Evolutionary conservation across 2,113 vertebrate species (phyloP).

Genomic region (Gavialis gangeticus): DNA sequence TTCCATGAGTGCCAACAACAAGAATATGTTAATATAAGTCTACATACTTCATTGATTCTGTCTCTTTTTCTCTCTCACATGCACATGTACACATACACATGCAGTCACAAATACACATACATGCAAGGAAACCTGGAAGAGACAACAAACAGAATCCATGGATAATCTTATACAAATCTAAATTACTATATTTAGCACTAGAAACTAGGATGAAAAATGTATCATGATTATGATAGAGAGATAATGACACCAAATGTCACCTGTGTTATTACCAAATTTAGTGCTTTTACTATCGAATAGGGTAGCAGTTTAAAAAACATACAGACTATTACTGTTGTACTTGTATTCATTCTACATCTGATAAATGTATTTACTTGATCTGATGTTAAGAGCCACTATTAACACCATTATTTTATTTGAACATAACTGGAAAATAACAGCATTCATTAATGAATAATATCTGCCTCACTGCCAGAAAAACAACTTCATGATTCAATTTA

Average conservation of each 20-base stretch:
- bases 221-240: not conserved
- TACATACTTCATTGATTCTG: not conserved
- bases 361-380: fast-evolving
- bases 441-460: not conserved
- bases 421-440: not conserved
- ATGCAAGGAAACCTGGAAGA: not conserved
- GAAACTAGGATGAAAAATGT: not conserved
- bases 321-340: not conserved
- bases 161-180: not conserved
- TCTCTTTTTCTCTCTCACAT: not conserved
- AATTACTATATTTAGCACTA: not conserved
- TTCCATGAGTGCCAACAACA: not conserved
- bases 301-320: not conserved
- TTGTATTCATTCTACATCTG: not conserved
- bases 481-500: not conserved
- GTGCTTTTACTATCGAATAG: fast-evolving
- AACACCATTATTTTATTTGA: not conserved
- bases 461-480: not conserved
- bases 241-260: not conserved
- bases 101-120: fast-evolving
- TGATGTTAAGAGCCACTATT: not conserved
- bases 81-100: fast-evolving
- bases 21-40: not conserved
- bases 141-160: not conserved
- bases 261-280: not conserved